Percentiles rank a stretch among this genome's conserved stretches.
phyloP scores from a whole-genome alignment of 2,113 vertebrate genomes.

The Lagopus muta region DNA sequence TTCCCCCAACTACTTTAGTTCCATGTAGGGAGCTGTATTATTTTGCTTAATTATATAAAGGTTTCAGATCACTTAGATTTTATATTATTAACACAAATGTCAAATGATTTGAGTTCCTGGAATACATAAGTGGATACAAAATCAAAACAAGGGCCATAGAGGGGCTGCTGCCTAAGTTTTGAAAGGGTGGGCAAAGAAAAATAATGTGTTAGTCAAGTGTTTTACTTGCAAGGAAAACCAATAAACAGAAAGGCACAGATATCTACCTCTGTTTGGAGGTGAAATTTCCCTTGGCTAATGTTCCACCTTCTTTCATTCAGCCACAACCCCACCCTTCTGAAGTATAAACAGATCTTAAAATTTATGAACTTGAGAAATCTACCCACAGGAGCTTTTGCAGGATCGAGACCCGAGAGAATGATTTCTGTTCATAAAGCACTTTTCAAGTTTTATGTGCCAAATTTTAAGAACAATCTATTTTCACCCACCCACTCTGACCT shows the following conservation, averaged over 20 bases:
- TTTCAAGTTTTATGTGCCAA: conserved; percentile 62
- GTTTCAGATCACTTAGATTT: conserved; percentile 48
- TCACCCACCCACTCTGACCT: conserved; percentile 61
- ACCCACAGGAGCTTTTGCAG: conserved; percentile 35
- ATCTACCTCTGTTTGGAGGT: conserved; percentile 36
- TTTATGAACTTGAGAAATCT: conserved; percentile 34
- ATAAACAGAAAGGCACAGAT: not conserved
- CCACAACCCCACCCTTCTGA: conserved; percentile 21
- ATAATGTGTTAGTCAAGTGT: not conserved
- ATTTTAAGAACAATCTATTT: conserved; percentile 70
- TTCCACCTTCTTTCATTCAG: conserved; percentile 51
- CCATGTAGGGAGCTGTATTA: conserved; percentile 48
- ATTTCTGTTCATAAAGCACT: conserved; percentile 61
- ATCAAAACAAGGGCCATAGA: conserved; percentile 53
- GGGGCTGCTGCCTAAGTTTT: conserved; percentile 32
- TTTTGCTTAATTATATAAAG: conserved; percentile 63
- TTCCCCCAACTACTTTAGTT: conserved; percentile 44
- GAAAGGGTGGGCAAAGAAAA: conserved; percentile 28
- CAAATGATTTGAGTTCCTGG: conserved; percentile 56
- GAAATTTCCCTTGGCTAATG: conserved; percentile 14
- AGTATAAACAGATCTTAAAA: conserved; percentile 23
- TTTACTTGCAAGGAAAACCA: conserved; percentile 37
- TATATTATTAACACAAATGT: conserved; percentile 38
- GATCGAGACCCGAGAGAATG: conserved; percentile 58
- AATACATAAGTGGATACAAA: conserved; percentile 39